Conservation (phyloP, 2,797 vertebrate species). For the Oreortyx pictus region DNA sequence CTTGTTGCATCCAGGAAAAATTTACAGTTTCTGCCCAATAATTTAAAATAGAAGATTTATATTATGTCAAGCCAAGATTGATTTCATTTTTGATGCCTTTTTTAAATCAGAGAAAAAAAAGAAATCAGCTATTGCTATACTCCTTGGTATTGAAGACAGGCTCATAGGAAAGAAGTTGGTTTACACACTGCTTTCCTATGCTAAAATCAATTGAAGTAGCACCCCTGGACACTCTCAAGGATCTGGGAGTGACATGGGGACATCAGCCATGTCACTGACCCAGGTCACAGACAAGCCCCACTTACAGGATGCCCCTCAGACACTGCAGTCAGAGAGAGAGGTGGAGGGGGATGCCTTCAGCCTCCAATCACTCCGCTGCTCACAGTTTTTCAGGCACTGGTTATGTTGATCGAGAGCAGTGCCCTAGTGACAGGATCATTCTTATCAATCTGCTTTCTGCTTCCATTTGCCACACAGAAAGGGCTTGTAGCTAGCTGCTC, state of each 20-base stretch:
- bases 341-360: not conserved
- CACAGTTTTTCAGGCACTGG: constrained; percentile 15
- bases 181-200: not conserved
- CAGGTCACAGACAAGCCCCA: not conserved
- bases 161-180: not conserved
- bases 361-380: not conserved
- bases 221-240: not conserved
- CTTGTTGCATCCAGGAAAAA: not conserved
- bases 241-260: constrained; percentile 36
- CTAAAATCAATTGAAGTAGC: not conserved
- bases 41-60: not conserved
- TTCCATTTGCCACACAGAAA: constrained; percentile 40
- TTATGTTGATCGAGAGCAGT: constrained; percentile 59
- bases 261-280: constrained; percentile 5
- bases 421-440: constrained; percentile 13
- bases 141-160: not conserved
- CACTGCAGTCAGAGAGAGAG: not conserved
- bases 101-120: not conserved
- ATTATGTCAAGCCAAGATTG: not conserved
- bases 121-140: not conserved
- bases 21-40: not conserved
- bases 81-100: not conserved
- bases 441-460: constrained; percentile 54
- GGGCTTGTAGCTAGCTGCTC: not conserved
- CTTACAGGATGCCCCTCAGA: constrained; percentile 32